These are phyloP conservation scores for Dorcus hopei DNA, from an alignment of 2,888 invertebrate species.

Conservation along the genomic window DNA sequence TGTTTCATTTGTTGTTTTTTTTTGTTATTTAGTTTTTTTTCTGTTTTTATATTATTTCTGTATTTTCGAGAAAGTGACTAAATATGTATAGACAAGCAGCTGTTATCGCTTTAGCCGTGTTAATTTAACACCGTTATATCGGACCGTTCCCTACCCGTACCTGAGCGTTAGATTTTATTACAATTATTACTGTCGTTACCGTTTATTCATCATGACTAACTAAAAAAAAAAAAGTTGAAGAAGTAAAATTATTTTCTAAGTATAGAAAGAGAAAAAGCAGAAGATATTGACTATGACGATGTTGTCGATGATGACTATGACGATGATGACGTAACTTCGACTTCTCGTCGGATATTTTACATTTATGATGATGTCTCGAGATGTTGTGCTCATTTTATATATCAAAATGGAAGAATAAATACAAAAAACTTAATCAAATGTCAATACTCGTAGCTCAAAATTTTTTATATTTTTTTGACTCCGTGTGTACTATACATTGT, in stretches of 20 bases:
- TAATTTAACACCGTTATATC: slow-evolving; percentile 16
- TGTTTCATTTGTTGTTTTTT: no score
- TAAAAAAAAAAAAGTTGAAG: slow-evolving; percentile 10
- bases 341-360: slow-evolving; percentile 31
- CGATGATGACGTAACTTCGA: not conserved
- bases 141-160: slow-evolving; percentile 45
- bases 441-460: slow-evolving; percentile 50
- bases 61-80: slow-evolving; percentile 4
- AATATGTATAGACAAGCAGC: slow-evolving; percentile 12
- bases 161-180: slow-evolving; percentile 39
- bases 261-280: not conserved
- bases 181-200: slow-evolving; percentile 25
- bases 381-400: slow-evolving; percentile 46
- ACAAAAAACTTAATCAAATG: slow-evolving; percentile 42
- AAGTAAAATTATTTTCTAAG: slow-evolving; percentile 14
- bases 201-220: slow-evolving; percentile 19
- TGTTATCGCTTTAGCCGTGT: slow-evolving; percentile 17
- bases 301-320: not conserved
- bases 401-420: slow-evolving; percentile 22
- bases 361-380: slow-evolving; percentile 37
- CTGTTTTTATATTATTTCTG: not conserved
- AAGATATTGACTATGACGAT: no score
- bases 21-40: no score
- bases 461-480: slow-evolving; percentile 18
- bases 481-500: slow-evolving; percentile 11